Percentiles rank a stretch among this genome's conserved stretches.
These are phyloP conservation scores for Ursus arctos DNA, from an alignment of 2,113 vertebrate genomes.

Conservation along the genomic window DNA sequence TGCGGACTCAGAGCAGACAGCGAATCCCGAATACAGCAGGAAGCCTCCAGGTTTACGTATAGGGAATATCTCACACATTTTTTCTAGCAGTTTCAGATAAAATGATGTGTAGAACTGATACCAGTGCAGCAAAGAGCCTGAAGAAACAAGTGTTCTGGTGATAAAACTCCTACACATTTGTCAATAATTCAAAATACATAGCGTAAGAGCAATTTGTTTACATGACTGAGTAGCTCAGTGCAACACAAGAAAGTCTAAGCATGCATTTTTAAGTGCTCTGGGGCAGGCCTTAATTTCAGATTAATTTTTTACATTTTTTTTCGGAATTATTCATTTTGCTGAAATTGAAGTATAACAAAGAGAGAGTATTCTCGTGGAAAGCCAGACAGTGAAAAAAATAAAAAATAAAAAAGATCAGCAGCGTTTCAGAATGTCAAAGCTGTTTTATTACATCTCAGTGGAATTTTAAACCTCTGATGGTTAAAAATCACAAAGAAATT, in stretches of 20 bases:
- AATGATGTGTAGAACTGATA: constrained; percentile 58
- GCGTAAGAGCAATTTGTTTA: background rate
- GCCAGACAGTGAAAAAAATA: background rate
- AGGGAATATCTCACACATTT: constrained; percentile 42
- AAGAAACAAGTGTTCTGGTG: constrained; percentile 41
- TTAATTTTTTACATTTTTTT: background rate
- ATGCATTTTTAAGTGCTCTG: background rate
- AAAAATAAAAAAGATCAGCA: background rate
- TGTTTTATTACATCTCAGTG: background rate
- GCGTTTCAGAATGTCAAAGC: background rate
- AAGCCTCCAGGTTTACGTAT: constrained; percentile 63
- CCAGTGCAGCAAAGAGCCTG: background rate
- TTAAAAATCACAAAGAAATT: background rate
- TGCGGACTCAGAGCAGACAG: background rate
- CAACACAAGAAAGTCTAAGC: background rate
- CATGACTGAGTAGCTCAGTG: background rate
- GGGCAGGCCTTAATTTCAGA: background rate
- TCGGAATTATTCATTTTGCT: background rate
- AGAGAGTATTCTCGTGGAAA: background rate
- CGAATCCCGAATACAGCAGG: background rate
- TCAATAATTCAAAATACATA: constrained; percentile 51
- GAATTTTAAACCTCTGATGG: background rate
- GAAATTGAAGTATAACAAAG: constrained; percentile 15
- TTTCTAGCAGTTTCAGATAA: constrained; percentile 50
- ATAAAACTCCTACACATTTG: constrained; percentile 2